Base-by-base conservation (phyloP, 2,797 vertebrate species). In the Esox masquinongy region DNA sequence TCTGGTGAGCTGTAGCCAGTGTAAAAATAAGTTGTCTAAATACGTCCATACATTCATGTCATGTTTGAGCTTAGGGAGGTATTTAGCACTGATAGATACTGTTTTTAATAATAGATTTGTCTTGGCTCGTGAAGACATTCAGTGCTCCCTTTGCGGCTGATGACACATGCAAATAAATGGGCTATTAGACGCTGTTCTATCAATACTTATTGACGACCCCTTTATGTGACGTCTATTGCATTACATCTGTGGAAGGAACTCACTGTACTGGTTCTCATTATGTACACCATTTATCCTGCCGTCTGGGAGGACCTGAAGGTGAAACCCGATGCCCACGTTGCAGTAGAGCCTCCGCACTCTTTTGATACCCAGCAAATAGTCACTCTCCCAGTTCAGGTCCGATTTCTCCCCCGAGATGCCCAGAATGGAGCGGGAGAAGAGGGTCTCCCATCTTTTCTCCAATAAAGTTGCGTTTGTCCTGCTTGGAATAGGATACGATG, bases 241-340 rank as follows among this genome's bases (percentile, higher is more conserved):
- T 91, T 92, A 90, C 85, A 91, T 88, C 78, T 91, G 78, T 90
- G 90, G 91, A 92, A 89, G 87, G 88, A 91, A 99, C 97, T 99
- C 95, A 99, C 98, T 99, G 97, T 99, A 97, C 92, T 94, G 96
- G 94, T 94, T 97, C 87, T 99, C 97, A 92, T 93, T 94, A 90
- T 99, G 97, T 85, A 90, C 95, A 88, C 97, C 97, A 91, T 93
- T 96, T 92, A 99, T 97, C 94, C 91, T 91, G 92, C 96, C 96
- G 86, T 95, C 94, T 83, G 96, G 96, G 88, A 96, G 93, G 90
- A 99, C 90, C 94, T 99, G 97, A 82, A 99, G 96, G 94, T 99
- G 97, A 91, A 97, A 99, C 92, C 97, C 97, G 91, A 99, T 99
- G 94, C 98, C 97, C 92, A 98, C 95, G 91, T 98, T 98, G 96